A percentile compares a stretch with the other conserved stretches of the same genome.
Evolutionary conservation across 92 coral and sea anemone genomes (phyloP).

Genomic region (Palythoa caribaeorum): DNA sequence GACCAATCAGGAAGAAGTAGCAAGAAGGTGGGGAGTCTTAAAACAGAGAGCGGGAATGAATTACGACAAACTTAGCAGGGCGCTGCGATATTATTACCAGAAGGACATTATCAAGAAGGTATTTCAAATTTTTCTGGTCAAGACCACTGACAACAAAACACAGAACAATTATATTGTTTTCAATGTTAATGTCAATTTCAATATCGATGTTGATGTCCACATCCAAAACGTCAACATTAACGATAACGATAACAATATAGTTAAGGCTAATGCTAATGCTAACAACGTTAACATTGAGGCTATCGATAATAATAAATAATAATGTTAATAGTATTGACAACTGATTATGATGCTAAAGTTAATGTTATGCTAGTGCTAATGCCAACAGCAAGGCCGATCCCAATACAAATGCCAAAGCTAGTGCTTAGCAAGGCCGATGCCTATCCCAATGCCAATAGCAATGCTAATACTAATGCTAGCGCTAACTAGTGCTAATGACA

Average conservation of each 20-base stretch:
- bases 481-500: not conserved
- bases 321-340: too few species aligned
- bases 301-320: too few species aligned
- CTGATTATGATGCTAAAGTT: not conserved
- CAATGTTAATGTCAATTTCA: not conserved
- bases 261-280: too few species aligned
- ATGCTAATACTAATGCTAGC: not conserved
- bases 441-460: too few species aligned
- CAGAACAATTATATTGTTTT: not conserved
- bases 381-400: not conserved
- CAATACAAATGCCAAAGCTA: not conserved
- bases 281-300: too few species aligned
- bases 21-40: constrained; percentile 86
- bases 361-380: not conserved
- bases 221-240: too few species aligned
- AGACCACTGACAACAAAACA: not conserved
- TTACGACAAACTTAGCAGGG: constrained; percentile 92
- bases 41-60: constrained; percentile 93
- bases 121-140: not conserved
- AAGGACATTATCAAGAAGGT: constrained; percentile 93
- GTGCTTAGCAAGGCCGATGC: not conserved
- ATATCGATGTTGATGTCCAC: too few species aligned
- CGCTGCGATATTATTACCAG: constrained; percentile 88
- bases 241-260: too few species aligned
- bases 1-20: constrained; percentile 89